Percentiles rank a stretch among this genome's conserved stretches.
phyloP scores from a whole-genome alignment of 2,797 vertebrate species.

The Lutjanus campechanus region DNA sequence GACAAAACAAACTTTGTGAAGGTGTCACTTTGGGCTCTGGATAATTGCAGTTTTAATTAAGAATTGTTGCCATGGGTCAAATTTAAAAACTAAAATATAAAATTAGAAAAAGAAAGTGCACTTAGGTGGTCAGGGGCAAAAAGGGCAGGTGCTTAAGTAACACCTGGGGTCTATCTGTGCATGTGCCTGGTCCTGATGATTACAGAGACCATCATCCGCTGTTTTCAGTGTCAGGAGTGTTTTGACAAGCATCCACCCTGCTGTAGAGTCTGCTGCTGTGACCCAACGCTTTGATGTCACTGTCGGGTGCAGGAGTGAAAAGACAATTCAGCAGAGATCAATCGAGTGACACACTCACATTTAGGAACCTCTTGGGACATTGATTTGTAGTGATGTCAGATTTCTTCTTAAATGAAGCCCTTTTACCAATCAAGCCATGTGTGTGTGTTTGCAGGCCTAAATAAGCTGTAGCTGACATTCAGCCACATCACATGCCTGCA shows the following conservation, averaged over 20 bases:
- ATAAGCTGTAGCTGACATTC: constrained; percentile 1
- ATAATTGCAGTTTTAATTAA: too few species aligned
- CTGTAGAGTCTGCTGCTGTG: constrained; percentile 5
- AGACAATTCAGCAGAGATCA: constrained; percentile 10
- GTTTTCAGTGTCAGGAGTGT: background rate
- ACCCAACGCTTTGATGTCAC: background rate
- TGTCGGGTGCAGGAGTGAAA: constrained; percentile 4
- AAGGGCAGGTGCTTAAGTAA: too few species aligned
- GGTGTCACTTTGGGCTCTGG: too few species aligned
- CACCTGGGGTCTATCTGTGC: too few species aligned
- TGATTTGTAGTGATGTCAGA: constrained; percentile 7
- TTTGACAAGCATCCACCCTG: constrained; percentile 4
- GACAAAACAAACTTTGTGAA: too few species aligned
- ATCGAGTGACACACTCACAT: background rate
- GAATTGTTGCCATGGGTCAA: too few species aligned
- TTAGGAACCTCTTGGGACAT: background rate
- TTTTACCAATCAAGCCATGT: background rate
- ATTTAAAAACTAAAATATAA: too few species aligned
- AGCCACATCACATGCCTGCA: background rate
- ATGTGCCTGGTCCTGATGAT: too few species aligned
- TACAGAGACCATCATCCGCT: background rate
- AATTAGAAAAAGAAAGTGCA: too few species aligned
- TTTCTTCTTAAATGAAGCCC: constrained; percentile 6
- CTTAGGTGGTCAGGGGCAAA: too few species aligned
- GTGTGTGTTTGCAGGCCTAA: too few species aligned